phyloP scores from a whole-genome alignment of 2,888 invertebrate genomes.

The Hetaerina titia region DNA sequence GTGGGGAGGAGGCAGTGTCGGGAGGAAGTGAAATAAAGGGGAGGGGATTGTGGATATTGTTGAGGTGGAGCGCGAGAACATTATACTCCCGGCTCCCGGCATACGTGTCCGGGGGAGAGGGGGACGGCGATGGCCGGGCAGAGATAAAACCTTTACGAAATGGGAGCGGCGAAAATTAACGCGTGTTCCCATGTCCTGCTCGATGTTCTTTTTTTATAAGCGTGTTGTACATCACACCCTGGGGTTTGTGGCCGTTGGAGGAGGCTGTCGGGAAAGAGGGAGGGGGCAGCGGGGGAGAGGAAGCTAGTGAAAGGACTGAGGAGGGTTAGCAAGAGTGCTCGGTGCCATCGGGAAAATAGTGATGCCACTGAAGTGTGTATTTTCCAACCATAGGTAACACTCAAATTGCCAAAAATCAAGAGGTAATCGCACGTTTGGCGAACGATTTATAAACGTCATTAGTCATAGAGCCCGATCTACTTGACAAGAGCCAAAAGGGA shows the following conservation, averaged over 20 bases:
- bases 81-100: constrained; percentile 23
- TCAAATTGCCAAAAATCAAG: no score
- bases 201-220: background rate
- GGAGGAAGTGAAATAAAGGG: background rate
- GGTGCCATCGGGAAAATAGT: no score
- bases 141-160: constrained; percentile 42
- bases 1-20: background rate
- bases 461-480: no score
- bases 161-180: constrained; percentile 28
- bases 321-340: background rate
- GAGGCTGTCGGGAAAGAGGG: background rate
- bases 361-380: no score
- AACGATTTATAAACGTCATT: no score
- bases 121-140: background rate
- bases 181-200: constrained; percentile 15
- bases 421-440: no score
- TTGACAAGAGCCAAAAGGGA: no score
- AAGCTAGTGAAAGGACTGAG: background rate
- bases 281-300: background rate
- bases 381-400: no score
- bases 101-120: background rate
- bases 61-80: background rate
- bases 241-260: background rate
- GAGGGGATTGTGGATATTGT: background rate
- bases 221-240: constrained; percentile 12